Evolutionary conservation across 2,797 vertebrate genomes (phyloP), one percentile per base, ranked within the genome.

Genomic region (Eutrigla gurnardus): DNA sequence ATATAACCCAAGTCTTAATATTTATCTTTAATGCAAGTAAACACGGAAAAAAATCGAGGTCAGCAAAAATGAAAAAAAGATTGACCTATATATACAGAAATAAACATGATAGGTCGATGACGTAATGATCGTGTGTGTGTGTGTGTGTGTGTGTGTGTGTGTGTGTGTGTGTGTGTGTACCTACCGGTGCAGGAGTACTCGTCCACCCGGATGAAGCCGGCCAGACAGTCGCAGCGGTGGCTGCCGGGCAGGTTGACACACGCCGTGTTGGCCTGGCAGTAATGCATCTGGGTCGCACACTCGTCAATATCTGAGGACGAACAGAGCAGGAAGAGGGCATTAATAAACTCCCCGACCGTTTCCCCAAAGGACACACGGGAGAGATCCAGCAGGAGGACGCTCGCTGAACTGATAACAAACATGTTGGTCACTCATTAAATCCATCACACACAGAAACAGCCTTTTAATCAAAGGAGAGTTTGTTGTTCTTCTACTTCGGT

Each of bases 131-230:
- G 17, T 50, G n/a, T 1, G 47, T 49, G 7, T 15, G 10, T 14
- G 11, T n/a, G n/a, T n/a, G 47, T 9, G 46, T 8, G 47, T 10
- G n/a, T 18, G 12, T 25, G 49, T 7, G 32, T 39, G 36, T 18
- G 57, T 55, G 39, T 57, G 70, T 25, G 53, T 6, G 32, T 68
- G 65, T 49, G 25, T 55, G 78, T 47, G 42, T 76, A 81, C 94
- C 55, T 92, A 99, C 98, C 97, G 42, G 97, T 97, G 82, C 97
- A 99, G 76, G 98, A 99, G 91, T 96, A 99, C 77, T 98, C 96
- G 36, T 99, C 97, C 77, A 99, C 96, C 1, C 97, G 94, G 75
- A 95, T 96, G 53, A 97, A 98, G 4, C 97, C 97, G 8, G 90
- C 73, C 35, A 96, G 86, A 46, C 98, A 99, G 91, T 99, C 97